Conservation (phyloP, 2,113 vertebrate genomes). For the Nasalis larvatus region DNA sequence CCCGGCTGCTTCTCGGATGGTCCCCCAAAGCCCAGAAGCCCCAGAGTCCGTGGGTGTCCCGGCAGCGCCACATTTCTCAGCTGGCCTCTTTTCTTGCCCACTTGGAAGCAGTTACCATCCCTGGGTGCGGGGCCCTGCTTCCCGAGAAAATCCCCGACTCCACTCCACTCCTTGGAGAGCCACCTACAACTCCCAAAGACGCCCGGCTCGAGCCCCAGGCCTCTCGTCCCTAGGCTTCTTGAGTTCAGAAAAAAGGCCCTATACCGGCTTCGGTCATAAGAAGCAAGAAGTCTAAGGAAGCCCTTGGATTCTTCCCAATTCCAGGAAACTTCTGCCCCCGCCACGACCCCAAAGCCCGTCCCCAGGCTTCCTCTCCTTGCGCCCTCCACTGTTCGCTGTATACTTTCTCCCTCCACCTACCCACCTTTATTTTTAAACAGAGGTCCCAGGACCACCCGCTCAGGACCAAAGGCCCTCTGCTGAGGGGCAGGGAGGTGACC, state of each 20-base stretch:
- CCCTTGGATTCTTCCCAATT: too few species aligned
- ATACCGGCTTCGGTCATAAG: not conserved
- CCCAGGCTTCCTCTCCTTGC: not conserved
- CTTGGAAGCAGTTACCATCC: not conserved
- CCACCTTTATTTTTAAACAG: not conserved
- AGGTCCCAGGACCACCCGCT: not conserved
- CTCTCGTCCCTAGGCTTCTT: not conserved
- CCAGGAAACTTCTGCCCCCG: too few species aligned
- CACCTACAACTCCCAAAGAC: not conserved
- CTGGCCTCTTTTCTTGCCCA: not conserved
- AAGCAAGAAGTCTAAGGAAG: not conserved
- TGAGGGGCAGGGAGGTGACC: not conserved
- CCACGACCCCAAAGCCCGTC: not conserved
- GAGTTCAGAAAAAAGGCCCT: not conserved
- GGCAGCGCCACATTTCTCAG: not conserved
- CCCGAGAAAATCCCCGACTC: not conserved
- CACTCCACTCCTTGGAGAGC: not conserved
- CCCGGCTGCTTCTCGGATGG: not conserved
- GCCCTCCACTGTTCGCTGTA: not conserved
- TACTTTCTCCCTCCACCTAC: not conserved
- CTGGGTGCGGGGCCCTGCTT: not conserved
- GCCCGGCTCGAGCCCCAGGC: not conserved
- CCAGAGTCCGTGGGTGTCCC: accelerated
- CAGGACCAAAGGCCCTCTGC: not conserved
- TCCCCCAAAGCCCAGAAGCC: not conserved